Percentiles rank a stretch among this genome's conserved stretches.
Evolutionary conservation across 2,888 invertebrate species (phyloP).

Genomic region (Drosophila neonasuta): DNA sequence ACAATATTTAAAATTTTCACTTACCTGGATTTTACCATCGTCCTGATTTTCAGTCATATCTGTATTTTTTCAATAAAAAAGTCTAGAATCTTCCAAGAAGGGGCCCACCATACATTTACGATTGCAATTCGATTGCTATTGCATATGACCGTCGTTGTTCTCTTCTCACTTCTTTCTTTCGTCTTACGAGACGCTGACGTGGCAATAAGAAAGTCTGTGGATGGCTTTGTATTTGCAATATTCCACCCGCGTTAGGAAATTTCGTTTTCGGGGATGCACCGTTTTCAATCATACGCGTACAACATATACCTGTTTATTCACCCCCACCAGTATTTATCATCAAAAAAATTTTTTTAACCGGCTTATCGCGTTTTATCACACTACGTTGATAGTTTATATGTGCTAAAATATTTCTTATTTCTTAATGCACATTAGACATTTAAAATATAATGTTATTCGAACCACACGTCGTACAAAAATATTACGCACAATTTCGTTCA

Average conservation of each 20-base stretch:
- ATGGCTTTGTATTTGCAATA: neutral
- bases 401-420: too few species aligned
- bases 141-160: neutral
- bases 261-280: slow-evolving; percentile 29
- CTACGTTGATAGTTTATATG: neutral
- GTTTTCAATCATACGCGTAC: neutral
- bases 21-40: slow-evolving; percentile 27
- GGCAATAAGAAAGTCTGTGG: neutral
- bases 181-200: slow-evolving; percentile 21
- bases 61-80: neutral
- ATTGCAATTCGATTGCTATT: slow-evolving; percentile 3
- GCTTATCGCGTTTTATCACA: neutral
- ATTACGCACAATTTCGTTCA: too few species aligned
- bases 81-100: slow-evolving; percentile 12
- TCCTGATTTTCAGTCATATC: neutral
- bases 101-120: slow-evolving; percentile 6
- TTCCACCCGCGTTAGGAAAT: neutral
- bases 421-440: too few species aligned
- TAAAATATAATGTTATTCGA: too few species aligned
- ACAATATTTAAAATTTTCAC: neutral
- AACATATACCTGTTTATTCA: slow-evolving; percentile 3
- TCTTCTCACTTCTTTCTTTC: neutral
- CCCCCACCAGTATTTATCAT: neutral
- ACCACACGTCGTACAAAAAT: too few species aligned
- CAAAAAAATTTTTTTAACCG: neutral